Conservation (phyloP, 2,888 invertebrate species). For the Meliscaeva auricollis region DNA sequence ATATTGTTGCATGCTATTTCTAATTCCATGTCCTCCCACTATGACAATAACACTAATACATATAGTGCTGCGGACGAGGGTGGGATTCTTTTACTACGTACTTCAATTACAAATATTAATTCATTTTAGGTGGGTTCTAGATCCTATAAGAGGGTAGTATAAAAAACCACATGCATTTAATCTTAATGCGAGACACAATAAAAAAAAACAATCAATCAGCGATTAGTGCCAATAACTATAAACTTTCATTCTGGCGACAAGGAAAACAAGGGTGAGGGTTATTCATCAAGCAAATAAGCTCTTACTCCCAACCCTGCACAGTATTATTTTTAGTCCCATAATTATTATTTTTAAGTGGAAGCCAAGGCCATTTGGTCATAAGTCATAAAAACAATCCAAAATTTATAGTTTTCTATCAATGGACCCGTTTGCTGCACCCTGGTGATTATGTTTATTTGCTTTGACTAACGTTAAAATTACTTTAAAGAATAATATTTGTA, state of each 20-base stretch:
- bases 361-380: not conserved
- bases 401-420: conserved; percentile 11
- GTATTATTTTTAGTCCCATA: not conserved
- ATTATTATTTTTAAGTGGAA: not conserved
- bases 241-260: not conserved
- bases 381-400: conserved; percentile 7
- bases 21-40: not conserved
- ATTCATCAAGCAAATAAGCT: not conserved
- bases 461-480: conserved; percentile 30
- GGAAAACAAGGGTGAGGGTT: not conserved
- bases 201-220: conserved; percentile 49
- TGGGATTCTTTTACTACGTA: not conserved
- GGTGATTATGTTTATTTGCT: conserved; percentile 24
- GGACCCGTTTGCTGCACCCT: not conserved
- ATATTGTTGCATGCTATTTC: not conserved
- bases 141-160: not conserved
- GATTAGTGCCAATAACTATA: conserved; percentile 1
- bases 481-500: not conserved
- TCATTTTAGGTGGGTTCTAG: not conserved
- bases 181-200: not conserved
- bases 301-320: not conserved
- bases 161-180: not conserved
- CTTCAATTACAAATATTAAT: not conserved
- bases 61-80: not conserved
- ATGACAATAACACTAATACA: not conserved